Conservation (phyloP, 2,797 vertebrate species). For the Fistularia commersonii region DNA sequence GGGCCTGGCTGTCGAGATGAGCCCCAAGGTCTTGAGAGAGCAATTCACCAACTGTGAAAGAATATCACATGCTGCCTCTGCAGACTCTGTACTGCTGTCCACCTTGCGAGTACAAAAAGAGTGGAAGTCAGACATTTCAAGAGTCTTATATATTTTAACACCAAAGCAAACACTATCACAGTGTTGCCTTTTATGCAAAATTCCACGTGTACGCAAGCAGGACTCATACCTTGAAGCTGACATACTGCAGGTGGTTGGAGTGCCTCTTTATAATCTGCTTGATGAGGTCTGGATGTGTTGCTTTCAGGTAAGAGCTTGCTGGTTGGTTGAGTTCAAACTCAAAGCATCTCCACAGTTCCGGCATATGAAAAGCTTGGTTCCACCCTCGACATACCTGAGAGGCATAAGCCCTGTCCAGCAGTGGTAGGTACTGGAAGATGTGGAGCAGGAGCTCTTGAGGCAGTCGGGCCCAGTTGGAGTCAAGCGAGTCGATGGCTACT, state of each 20-base stretch:
- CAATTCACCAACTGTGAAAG: slow-evolving; percentile 97
- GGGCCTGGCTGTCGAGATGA: slow-evolving; percentile 96
- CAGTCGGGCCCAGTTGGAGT: slow-evolving; percentile 82
- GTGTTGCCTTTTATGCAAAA: no score
- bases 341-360: slow-evolving; percentile 95
- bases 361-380: slow-evolving; percentile 98
- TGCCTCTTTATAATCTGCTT: slow-evolving; percentile 98
- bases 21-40: slow-evolving; percentile 95
- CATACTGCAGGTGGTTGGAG: slow-evolving; percentile 95
- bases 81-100: slow-evolving; percentile 97
- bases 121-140: background rate
- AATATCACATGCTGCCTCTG: slow-evolving; percentile 96
- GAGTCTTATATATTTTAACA: background rate
- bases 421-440: slow-evolving; percentile 90
- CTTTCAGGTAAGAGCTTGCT: slow-evolving; percentile 93
- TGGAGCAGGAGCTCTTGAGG: slow-evolving; percentile 93
- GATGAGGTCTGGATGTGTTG: slow-evolving; percentile 95
- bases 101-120: slow-evolving; percentile 75
- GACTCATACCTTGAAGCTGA: slow-evolving; percentile 93
- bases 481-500: slow-evolving; percentile 2
- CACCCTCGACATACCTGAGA: slow-evolving; percentile 91
- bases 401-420: slow-evolving; percentile 91
- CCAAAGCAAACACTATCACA: no score
- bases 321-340: slow-evolving; percentile 97
- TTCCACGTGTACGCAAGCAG: no score